Conservation (phyloP, 2,113 vertebrate genomes). For the Tragulus kanchil region DNA sequence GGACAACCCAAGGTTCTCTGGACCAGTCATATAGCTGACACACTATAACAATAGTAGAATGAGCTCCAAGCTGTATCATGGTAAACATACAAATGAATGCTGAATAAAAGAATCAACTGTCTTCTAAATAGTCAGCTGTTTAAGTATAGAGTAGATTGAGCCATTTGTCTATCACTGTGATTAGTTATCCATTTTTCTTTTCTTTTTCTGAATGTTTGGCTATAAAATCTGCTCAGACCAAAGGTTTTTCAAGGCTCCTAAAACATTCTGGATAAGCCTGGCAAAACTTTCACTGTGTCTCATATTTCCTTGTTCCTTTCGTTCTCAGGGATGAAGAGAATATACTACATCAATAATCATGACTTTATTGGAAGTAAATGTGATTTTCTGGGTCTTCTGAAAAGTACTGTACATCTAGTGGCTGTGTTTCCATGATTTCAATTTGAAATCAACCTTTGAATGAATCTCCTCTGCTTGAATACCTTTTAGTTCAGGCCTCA, state of each 20-base stretch:
- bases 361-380: constrained; percentile 69
- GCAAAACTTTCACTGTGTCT: not conserved
- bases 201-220: not conserved
- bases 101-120: constrained; percentile 1
- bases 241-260: constrained; percentile 40
- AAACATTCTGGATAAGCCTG: not conserved
- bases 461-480: constrained; percentile 59
- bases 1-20: not conserved
- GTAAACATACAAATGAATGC: not conserved
- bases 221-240: not conserved
- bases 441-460: constrained; percentile 66
- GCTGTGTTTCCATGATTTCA: constrained; percentile 69
- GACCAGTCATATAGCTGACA: not conserved
- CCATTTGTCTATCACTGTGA: not conserved
- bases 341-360: constrained; percentile 60
- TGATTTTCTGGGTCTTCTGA: constrained; percentile 73
- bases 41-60: not conserved
- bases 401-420: constrained; percentile 65
- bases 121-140: constrained; percentile 19
- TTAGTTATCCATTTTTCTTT: not conserved
- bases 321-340: not conserved
- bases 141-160: not conserved
- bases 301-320: not conserved
- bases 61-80: not conserved
- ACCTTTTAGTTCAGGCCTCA: constrained; percentile 66